phyloP scores from a whole-genome alignment of 2,888 invertebrate genomes.

The Corbicula japonica region DNA sequence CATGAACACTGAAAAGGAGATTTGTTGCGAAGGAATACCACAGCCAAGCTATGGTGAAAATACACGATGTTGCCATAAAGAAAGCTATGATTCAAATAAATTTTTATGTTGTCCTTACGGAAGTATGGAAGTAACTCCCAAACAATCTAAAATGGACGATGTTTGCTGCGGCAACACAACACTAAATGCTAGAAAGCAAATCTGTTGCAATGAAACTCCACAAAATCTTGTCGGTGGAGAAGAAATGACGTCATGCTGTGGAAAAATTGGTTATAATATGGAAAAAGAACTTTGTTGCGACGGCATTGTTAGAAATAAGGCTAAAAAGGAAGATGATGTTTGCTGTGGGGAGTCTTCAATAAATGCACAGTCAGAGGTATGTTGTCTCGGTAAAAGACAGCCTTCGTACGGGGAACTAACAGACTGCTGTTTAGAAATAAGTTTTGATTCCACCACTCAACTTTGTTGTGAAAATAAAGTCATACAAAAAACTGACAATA shows the following conservation, averaged over 20 bases:
- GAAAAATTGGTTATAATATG: constrained; percentile 40
- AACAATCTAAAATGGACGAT: constrained; percentile 45
- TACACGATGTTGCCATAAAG: constrained; percentile 49
- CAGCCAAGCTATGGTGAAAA: constrained; percentile 40
- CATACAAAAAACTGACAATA: constrained; percentile 39
- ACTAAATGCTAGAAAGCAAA: constrained; percentile 45
- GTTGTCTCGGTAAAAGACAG: constrained; percentile 54
- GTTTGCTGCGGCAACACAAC: constrained; percentile 56
- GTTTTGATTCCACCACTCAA: constrained; percentile 47
- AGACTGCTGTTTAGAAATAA: constrained; percentile 43
- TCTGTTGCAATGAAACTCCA: constrained; percentile 56
- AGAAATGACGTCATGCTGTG: constrained; percentile 55
- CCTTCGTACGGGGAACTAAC: constrained; percentile 46
- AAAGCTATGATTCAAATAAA: constrained; percentile 50
- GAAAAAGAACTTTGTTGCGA: constrained; percentile 55
- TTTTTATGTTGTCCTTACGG: constrained; percentile 36
- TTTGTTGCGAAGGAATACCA: constrained; percentile 57
- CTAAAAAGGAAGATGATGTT: constrained; percentile 40
- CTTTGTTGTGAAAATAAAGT: constrained; percentile 56
- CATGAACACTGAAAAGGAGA: constrained; percentile 50
- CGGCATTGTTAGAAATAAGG: constrained; percentile 40
- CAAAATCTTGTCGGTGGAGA: constrained; percentile 51
- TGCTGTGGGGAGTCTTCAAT: constrained; percentile 56
- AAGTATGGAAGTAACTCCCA: constrained; percentile 24
- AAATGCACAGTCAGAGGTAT: constrained; percentile 35